Base-by-base conservation (phyloP, 1,140 invertebrate species). In the Drosophila pruinosa region DNA sequence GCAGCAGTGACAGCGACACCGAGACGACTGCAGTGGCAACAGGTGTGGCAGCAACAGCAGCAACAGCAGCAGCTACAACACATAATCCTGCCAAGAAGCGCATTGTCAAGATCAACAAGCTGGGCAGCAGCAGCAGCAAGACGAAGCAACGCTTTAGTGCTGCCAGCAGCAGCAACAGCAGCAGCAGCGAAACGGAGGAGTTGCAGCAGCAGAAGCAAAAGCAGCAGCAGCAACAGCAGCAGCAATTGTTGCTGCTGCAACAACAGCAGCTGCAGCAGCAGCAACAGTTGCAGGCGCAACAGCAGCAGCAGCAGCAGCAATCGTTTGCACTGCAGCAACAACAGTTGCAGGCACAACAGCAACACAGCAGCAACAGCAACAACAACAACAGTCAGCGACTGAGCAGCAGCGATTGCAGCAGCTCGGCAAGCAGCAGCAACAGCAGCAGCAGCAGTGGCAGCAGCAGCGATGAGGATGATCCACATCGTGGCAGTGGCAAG, bases 391-490 rank as follows among this genome's bases (percentile, higher is more conserved):
- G 58, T 34, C 50, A 61, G 26, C 45, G 64, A 0, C 4, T 52
- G 7, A 72, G 62, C 47, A 59, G 56, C 67, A 52, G 34, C 31
- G 62, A 69, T 19, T 59, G 38, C 50, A 81, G 81, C 69, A 86
- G 72, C 59, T 76, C 73, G n/a, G 75, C 64, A 4, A 81, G 78
- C 24, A 59, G 47, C 53, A 52, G 17, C 47, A 41, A 47, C 14
- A 52, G 45, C 28, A 43, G 19, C 22, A 59, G 54, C 47, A 65
- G 62, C 19, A 67, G 73, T 12, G 70, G 70, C 24, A 82, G 78
- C 53, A 83, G 74, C 45, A 61, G 54, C 48, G 86, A 82, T 48
- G 72, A 72, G 3, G 83, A 89, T 7, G 83, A 89, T 19, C 52
- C 63, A 10, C 75, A 80, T 21, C 67, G 63, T 38, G 74, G 36